Base-by-base conservation (phyloP, 2,113 vertebrate species). In the Propithecus coquereli region DNA sequence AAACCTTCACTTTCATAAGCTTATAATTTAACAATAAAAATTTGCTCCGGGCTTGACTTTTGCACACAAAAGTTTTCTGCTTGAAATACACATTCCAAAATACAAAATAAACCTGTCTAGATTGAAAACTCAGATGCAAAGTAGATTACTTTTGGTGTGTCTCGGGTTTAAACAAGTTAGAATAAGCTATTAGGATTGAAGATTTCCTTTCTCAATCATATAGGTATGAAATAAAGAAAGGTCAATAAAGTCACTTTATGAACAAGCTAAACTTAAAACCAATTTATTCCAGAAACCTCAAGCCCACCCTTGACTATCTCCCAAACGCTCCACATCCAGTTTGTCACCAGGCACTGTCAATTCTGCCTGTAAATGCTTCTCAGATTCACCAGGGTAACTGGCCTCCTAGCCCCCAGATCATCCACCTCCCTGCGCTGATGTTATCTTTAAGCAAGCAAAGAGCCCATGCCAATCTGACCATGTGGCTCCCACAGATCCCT, bases 71-170 rank as follows among this genome's bases (percentile, higher is more conserved):
- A 91, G 61, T 37, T 40, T 59, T 77, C 91, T 92, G 34, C 63
- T 81, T 83, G 52, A 96, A 94, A 65, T 66, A 90, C 2, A 27
- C 54, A 81, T 61, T 89, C 86, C 59, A 27, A 87, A 92, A 54
- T 37, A 93, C 37, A 95, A 91, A 96, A 71, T 66, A 86, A 97
- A 73, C 63, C 90, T 54, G 79, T 70, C 91, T 92, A 68, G 40
- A 77, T 25, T 34, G 50, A 92, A 96, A 70, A 84, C 65, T 59
- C 87, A 54, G 52, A 73, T 18, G 86, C 27, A 73, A 47, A 54
- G 3, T 1, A n/a, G 61, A 65, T 81, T 50, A 59, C 63, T 77
- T 71, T 5, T n/a, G 18, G 16, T 85, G 3, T 30, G 61, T 43
- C 76, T 50, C 17, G 0, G 45, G 27, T 73, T 74, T 70, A 70